A percentile compares a stretch with the other conserved stretches of the same genome.
Evolutionary conservation across 2,113 vertebrate genomes (phyloP).

Genomic region (Erythrolamprus reginae): DNA sequence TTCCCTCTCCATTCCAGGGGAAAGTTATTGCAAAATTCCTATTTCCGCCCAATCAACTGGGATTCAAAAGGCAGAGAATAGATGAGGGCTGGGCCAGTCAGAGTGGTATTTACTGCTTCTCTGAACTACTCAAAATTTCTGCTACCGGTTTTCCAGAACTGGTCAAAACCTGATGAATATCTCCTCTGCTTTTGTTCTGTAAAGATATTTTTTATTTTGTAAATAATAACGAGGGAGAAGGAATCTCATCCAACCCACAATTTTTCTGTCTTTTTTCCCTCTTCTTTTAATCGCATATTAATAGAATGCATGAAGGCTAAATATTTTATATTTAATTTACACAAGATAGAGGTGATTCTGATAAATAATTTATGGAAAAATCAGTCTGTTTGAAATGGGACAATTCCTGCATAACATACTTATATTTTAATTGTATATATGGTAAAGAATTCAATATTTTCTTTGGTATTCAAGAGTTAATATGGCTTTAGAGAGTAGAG

Average conservation of each 20-base stretch:
- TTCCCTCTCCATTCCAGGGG: too few relatives aligned
- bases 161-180: too few relatives aligned
- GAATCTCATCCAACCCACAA: neutral
- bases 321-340: neutral
- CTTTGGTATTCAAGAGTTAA: neutral
- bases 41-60: too few relatives aligned
- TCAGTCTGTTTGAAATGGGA: neutral
- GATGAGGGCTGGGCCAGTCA: too few relatives aligned
- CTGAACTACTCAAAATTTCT: too few relatives aligned
- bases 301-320: neutral
- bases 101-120: too few relatives aligned
- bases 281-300: neutral
- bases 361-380: neutral
- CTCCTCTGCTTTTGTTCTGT: too few relatives aligned
- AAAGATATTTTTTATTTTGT: neutral
- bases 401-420: neutral
- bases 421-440: neutral
- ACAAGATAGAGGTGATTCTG: neutral
- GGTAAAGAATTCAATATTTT: neutral
- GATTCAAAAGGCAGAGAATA: too few relatives aligned
- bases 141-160: too few relatives aligned
- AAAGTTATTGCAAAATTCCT: too few relatives aligned
- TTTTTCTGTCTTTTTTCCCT: neutral
- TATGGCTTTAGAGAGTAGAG: neutral
- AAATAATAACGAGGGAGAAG: too few relatives aligned